Base-by-base conservation (phyloP, 2,797 vertebrate genomes). In the Propithecus deckenii region DNA sequence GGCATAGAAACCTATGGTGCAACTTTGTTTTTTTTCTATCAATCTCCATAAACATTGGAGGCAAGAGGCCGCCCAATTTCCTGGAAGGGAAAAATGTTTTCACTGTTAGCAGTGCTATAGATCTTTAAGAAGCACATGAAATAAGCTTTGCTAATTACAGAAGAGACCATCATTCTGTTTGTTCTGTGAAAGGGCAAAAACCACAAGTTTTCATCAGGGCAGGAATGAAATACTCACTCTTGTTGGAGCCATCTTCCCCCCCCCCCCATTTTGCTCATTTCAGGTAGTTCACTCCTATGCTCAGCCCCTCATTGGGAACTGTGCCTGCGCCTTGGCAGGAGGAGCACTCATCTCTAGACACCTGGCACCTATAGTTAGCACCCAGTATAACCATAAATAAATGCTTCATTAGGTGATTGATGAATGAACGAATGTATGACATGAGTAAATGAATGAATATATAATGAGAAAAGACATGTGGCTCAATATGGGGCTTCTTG, bases 321-420 rank as follows among this genome's bases (percentile, higher is more conserved):
- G 7, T 3, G 3, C 0, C 1, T n/a, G 30, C 22, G 23, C 30
- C 15, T 20, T 15, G 43, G 63, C 22, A 7, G 15, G 20, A 50
- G 30, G 22, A 18, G 22, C 18, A 13, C 46, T 75, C 11, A 2
- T 11, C 48, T 76, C 38, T 38, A 55, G 81, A 35, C 0, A 1
- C 32, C 48, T 46, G 38, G 46, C 28, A 80, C 35, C 48, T 41
- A 0, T 22, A n/a, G 13, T 38, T 14, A 48, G 61, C 74, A 13
- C 35, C 41, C 4, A n/a, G n/a, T 52, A 67, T 41, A 18, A 52
- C 55, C 46, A 41, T 25, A 13, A 69, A 23, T 43, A 46, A 69
- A 57, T n/a, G 48, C 8, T 41, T 43, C 30, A 7, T 55, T 43
- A 67, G 23, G 46, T 22, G 43, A 67, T 30, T 28, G 63, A 57